A percentile compares a stretch with the other conserved stretches of the same genome.
phyloP scores from a whole-genome alignment of 2,113 vertebrate species.

The Apodemus sylvaticus region DNA sequence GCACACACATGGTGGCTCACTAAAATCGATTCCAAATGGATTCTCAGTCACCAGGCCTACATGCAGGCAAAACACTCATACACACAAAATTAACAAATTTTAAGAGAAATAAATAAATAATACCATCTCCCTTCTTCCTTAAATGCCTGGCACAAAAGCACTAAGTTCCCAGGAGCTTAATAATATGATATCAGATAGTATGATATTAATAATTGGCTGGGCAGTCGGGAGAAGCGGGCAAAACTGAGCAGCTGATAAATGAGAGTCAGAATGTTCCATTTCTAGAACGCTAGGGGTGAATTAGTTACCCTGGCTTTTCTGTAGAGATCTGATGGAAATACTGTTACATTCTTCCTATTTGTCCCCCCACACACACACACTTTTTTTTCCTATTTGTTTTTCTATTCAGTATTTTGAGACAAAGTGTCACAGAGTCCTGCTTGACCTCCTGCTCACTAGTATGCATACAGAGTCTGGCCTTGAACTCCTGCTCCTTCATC shows the following conservation, averaged over 20 bases:
- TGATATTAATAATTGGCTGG: constrained; percentile 35
- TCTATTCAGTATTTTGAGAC: background rate
- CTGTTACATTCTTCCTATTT: background rate
- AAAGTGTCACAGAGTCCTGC: background rate
- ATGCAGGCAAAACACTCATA: background rate
- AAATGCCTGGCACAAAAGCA: background rate
- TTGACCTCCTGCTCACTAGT: background rate
- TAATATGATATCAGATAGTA: background rate
- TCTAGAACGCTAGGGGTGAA: background rate
- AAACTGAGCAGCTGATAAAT: background rate
- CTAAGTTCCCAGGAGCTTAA: background rate
- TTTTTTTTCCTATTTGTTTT: background rate
- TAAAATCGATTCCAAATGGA: background rate
- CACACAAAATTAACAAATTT: background rate
- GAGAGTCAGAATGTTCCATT: constrained; percentile 20
- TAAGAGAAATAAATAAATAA: constrained; percentile 15
- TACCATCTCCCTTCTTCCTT: constrained; percentile 23
- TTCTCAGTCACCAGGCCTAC: background rate
- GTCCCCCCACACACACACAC: too few species aligned
- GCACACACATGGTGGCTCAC: background rate
- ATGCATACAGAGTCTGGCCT: background rate
- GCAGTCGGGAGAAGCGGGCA: constrained; percentile 25
- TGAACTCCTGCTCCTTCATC: background rate
- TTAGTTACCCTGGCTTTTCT: constrained; percentile 1
- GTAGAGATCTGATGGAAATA: constrained; percentile 19